These are phyloP conservation scores for Nebria brevicollis DNA, from an alignment of 2,888 invertebrate species.

Conservation along the genomic window DNA sequence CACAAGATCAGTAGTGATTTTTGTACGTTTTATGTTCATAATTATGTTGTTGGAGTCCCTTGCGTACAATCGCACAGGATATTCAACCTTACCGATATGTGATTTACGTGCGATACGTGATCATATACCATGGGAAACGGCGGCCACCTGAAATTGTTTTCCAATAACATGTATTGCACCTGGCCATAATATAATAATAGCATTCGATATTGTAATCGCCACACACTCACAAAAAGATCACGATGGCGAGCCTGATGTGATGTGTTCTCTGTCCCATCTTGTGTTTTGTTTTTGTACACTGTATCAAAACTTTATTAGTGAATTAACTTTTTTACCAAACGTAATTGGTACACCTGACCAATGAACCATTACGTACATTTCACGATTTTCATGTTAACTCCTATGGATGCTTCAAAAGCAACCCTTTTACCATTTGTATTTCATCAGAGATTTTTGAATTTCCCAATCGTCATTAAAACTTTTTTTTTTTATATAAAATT, in stretches of 20 bases:
- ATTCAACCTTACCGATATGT: constrained; percentile 38
- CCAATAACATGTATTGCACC: constrained; percentile 50
- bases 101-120: constrained; percentile 26
- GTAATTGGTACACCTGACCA: constrained; percentile 23
- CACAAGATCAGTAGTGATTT: constrained; percentile 50
- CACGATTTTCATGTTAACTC: background rate
- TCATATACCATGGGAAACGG: constrained; percentile 50
- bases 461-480: too few species aligned
- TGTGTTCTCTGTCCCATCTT: background rate
- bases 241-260: background rate
- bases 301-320: constrained; percentile 46
- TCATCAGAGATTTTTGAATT: too few species aligned
- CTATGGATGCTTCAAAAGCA: background rate
- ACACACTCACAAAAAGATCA: constrained; percentile 13
- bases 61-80: constrained; percentile 5
- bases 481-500: too few species aligned
- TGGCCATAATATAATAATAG: constrained; percentile 46
- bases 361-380: background rate
- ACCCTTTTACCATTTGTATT: too few species aligned
- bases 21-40: constrained; percentile 50
- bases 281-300: constrained; percentile 22
- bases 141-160: constrained; percentile 52
- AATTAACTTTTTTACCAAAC: constrained; percentile 33
- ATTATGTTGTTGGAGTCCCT: constrained; percentile 49
- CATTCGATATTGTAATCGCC: constrained; percentile 17